A percentile compares a stretch with the other conserved stretches of the same genome.
These are phyloP conservation scores for Formica selysi DNA, from an alignment of 1,140 invertebrate genomes.

Conservation along the genomic window DNA sequence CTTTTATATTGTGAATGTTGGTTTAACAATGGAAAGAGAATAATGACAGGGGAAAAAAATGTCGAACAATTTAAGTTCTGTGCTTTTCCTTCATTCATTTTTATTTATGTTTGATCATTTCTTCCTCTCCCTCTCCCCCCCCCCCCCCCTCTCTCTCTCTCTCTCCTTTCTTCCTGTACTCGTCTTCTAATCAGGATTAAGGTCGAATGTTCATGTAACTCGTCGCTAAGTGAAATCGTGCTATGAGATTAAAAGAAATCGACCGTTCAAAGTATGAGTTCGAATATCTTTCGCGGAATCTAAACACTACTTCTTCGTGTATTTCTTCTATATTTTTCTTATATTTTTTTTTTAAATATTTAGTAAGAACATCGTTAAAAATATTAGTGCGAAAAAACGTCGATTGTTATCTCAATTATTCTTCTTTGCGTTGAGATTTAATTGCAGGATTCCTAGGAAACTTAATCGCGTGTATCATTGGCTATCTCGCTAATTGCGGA, in stretches of 20 bases:
- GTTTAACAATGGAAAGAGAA: neutral
- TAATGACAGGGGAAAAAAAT: neutral
- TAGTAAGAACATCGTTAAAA: neutral
- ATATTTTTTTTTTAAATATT: neutral
- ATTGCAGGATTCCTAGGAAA: neutral
- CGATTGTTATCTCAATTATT: neutral
- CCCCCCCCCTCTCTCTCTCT: neutral
- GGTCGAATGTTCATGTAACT: conserved; percentile 37
- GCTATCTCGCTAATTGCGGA: neutral
- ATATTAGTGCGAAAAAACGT: neutral
- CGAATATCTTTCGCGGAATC: neutral
- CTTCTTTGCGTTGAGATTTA: neutral
- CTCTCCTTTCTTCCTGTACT: neutral
- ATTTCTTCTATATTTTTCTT: neutral
- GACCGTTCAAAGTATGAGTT: neutral
- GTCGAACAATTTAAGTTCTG: neutral
- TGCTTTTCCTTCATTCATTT: neutral
- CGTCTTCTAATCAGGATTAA: conserved; percentile 24
- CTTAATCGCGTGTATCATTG: neutral
- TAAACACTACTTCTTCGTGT: neutral
- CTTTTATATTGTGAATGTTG: neutral
- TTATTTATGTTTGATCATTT: neutral
- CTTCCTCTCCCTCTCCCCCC: neutral
- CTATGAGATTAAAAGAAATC: no score
- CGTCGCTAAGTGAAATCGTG: no score